These are phyloP conservation scores for Trochalopteron elliotii DNA, from an alignment of 2,113 vertebrate species.

Conservation along the genomic window DNA sequence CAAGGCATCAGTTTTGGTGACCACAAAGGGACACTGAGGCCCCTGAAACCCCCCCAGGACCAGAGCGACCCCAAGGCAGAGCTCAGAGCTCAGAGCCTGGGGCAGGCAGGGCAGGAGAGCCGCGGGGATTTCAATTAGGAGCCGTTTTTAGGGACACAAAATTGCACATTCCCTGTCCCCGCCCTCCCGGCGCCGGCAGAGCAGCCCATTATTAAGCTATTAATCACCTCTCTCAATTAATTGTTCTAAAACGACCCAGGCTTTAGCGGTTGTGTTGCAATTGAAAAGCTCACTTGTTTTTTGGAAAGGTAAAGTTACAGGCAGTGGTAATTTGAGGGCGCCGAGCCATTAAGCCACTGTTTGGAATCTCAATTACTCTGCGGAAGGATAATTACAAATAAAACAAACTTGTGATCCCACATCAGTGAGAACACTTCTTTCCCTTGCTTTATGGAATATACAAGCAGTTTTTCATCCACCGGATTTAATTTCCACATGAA, in stretches of 20 bases:
- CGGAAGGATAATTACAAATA: slow-evolving; percentile 81
- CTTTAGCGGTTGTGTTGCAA: slow-evolving; percentile 63
- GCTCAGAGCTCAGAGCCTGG: slow-evolving; percentile 5
- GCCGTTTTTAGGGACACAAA: slow-evolving; percentile 64
- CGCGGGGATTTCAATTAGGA: not conserved
- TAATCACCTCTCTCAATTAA: slow-evolving; percentile 82
- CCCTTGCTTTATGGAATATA: slow-evolving; percentile 67
- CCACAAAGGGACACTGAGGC: not conserved
- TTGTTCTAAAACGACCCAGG: slow-evolving; percentile 73
- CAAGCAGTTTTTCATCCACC: slow-evolving; percentile 72
- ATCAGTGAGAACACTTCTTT: slow-evolving; percentile 50
- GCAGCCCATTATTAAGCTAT: slow-evolving; percentile 80
- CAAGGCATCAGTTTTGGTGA: not conserved
- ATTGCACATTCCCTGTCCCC: slow-evolving; percentile 51
- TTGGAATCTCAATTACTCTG: slow-evolving; percentile 80
- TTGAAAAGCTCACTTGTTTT: slow-evolving; percentile 74
- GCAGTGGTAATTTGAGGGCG: slow-evolving; percentile 70
- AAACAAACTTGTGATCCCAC: slow-evolving; percentile 76
- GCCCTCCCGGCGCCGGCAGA: slow-evolving; percentile 44
- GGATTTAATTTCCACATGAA: slow-evolving; percentile 80
- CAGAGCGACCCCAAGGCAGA: not conserved
- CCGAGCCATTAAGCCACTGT: slow-evolving; percentile 74
- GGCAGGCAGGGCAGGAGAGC: not conserved
- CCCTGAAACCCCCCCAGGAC: not conserved
- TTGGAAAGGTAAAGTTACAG: slow-evolving; percentile 74